These are phyloP conservation scores for Drosophila nr. medialis DNA, from an alignment of 2,888 invertebrate genomes.

Conservation along the genomic window DNA sequence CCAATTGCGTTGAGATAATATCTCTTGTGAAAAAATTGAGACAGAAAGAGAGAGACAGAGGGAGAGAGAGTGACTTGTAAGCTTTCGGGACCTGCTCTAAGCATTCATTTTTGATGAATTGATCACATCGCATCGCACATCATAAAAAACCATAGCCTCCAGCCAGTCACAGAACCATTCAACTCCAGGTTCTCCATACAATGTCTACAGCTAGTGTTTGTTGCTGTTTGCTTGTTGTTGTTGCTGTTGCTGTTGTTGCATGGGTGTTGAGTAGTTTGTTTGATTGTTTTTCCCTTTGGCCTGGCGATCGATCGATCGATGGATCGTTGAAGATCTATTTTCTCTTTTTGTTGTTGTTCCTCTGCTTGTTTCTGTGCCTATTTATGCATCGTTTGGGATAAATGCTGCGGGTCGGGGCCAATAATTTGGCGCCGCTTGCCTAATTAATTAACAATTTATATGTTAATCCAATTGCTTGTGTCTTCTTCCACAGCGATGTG, in stretches of 20 bases:
- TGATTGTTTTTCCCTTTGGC: constrained; percentile 66
- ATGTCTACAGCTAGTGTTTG: background rate
- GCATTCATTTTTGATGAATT: constrained; percentile 76
- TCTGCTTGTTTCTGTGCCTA: constrained; percentile 34
- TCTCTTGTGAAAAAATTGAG: background rate
- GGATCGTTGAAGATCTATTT: constrained; percentile 48
- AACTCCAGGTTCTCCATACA: constrained; percentile 23
- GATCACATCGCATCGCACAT: constrained; percentile 82
- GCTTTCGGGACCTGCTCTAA: constrained; percentile 24
- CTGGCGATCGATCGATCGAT: constrained; percentile 55
- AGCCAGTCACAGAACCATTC: constrained; percentile 31
- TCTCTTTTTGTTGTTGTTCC: constrained; percentile 16
- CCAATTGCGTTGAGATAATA: constrained; percentile 27
- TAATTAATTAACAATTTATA: constrained; percentile 79
- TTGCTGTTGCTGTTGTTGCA: constrained; percentile 37
- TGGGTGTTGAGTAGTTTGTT: constrained; percentile 77
- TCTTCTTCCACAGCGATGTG: constrained; percentile 33
- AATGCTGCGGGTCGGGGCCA: constrained; percentile 57
- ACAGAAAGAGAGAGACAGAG: background rate
- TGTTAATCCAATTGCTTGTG: constrained; percentile 71
- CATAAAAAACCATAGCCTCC: constrained; percentile 73
- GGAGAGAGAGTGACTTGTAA: background rate
- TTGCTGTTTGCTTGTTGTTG: constrained; percentile 16
- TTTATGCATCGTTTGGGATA: constrained; percentile 50
- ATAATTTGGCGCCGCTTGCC: constrained; percentile 75